Percentiles rank a stretch among this genome's conserved stretches.
Conservation (phyloP, 2,113 vertebrate species). For the Stegostoma tigrinum region DNA sequence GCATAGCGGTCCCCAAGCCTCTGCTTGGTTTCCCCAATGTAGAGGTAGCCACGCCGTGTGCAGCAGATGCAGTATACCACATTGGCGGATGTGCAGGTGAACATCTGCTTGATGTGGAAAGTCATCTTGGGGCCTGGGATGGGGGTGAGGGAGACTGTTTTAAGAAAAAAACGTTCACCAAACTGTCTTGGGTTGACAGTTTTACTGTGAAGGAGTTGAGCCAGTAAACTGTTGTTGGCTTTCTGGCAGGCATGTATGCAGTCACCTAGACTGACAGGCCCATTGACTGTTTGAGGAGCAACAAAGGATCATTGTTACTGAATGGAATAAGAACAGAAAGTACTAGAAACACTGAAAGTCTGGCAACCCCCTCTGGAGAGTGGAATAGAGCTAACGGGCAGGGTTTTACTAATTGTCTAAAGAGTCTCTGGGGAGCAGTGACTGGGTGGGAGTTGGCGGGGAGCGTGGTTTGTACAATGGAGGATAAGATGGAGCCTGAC, state of each 20-base stretch:
- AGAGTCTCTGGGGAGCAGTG: too few species aligned
- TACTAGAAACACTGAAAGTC: neutral
- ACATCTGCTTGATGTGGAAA: too few species aligned
- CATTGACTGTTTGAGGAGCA: neutral
- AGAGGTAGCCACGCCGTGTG: too few species aligned
- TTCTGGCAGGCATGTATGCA: neutral
- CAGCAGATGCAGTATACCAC: too few species aligned
- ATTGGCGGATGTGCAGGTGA: too few species aligned
- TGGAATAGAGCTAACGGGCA: neutral
- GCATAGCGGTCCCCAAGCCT: too few species aligned
- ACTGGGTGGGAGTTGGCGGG: too few species aligned
- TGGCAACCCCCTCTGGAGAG: neutral
- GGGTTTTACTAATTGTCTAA: neutral
- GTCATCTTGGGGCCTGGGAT: too few species aligned
- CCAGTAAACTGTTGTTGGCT: neutral
- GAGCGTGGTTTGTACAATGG: neutral
- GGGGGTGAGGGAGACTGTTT: too few species aligned
- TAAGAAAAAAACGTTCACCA: neutral
- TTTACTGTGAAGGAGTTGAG: neutral
- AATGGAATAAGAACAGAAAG: neutral
- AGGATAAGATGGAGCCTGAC: neutral
- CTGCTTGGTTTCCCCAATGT: too few species aligned
- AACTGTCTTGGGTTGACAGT: neutral
- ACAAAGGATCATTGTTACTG: neutral
- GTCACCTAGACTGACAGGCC: neutral